phyloP scores from a whole-genome alignment of 2,113 vertebrate genomes.

The Semnornis frantzii region DNA sequence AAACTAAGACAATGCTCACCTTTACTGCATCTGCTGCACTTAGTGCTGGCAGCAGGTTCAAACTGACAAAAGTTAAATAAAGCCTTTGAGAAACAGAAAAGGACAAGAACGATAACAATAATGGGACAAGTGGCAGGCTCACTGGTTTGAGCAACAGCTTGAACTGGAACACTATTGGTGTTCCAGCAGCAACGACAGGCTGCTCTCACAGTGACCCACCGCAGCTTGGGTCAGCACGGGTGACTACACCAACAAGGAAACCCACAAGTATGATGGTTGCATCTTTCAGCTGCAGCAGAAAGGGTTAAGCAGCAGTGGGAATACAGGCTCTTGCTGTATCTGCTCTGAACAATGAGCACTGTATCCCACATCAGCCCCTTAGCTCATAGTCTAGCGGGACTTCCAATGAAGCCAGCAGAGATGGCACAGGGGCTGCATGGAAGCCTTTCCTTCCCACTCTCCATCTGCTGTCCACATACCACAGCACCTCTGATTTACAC shows the following conservation, averaged over 20 bases:
- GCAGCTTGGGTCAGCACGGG: background rate
- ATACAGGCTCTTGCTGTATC: background rate
- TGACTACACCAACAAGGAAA: background rate
- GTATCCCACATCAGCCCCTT: background rate
- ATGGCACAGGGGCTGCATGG: background rate
- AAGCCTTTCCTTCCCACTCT: background rate
- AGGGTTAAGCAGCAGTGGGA: background rate
- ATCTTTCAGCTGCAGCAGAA: background rate
- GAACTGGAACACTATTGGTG: background rate
- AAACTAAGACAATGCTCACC: background rate
- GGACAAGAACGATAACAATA: background rate
- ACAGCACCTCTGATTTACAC: background rate
- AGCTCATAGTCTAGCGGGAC: accelerated
- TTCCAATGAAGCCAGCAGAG: background rate
- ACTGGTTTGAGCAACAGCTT: background rate
- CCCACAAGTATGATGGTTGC: background rate
- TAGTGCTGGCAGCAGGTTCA: background rate
- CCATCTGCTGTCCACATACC: background rate
- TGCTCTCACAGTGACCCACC: background rate
- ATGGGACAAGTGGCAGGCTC: background rate
- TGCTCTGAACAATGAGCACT: accelerated
- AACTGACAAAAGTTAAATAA: background rate
- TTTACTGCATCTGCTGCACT: background rate
- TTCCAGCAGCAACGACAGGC: background rate
- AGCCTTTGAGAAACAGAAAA: background rate